Conservation (phyloP, 37 sponge, comb jelly and placozoan species). For the Dysidea cf. avara region DNA sequence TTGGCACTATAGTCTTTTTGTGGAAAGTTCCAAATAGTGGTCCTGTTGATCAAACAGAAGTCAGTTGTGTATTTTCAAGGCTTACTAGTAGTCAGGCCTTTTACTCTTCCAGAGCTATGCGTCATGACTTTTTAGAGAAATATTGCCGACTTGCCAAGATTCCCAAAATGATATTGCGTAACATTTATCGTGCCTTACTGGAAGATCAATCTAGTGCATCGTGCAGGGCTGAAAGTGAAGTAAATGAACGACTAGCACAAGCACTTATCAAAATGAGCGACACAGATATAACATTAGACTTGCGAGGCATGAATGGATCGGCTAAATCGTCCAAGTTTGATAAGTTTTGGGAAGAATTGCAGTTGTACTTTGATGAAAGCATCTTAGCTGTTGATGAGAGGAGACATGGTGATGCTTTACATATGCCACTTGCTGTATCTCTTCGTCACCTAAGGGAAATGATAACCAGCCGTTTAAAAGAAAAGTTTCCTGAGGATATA, state of each 20-base stretch:
- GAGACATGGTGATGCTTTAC: constrained; percentile 19
- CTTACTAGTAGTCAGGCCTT: constrained; percentile 4
- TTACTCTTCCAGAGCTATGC: constrained; percentile 17
- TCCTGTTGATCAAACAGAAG: not conserved
- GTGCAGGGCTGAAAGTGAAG: not conserved
- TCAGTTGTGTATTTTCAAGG: not conserved
- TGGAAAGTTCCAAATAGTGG: constrained; percentile 9
- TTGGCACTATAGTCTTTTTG: not conserved
- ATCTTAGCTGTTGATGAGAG: constrained; percentile 25
- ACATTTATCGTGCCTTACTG: constrained; percentile 32
- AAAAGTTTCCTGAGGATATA: constrained; percentile 3
- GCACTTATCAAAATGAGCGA: constrained; percentile 18
- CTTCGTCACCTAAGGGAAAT: constrained; percentile 25
- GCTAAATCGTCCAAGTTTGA: constrained; percentile 23
- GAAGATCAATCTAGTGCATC: no score
- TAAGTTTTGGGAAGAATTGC: constrained; percentile 13
- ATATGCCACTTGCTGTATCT: constrained; percentile 39
- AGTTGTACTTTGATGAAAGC: not conserved
- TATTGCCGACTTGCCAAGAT: constrained; percentile 16
- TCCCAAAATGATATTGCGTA: constrained; percentile 19
- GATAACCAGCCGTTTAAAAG: constrained; percentile 1
- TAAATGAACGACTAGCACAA: constrained; percentile 28
- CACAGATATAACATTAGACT: constrained; percentile 21
- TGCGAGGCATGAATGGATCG: constrained; percentile 12
- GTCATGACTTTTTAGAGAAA: constrained; percentile 21